These are phyloP conservation scores for Archips xylosteana DNA, from an alignment of 2,888 invertebrate species.

Conservation along the genomic window DNA sequence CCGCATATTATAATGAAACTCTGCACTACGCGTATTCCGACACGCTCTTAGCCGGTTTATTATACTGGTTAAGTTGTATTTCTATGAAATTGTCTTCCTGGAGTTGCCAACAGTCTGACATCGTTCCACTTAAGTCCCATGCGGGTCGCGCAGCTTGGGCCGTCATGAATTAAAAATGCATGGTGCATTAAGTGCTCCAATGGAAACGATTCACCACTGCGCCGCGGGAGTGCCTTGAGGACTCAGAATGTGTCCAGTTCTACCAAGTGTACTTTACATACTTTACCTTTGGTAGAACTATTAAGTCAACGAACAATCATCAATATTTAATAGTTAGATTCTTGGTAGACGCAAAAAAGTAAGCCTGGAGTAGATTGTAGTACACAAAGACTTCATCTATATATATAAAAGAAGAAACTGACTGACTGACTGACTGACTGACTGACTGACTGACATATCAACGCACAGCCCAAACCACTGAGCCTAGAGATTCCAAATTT, in stretches of 20 bases:
- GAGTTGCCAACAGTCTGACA: constrained; percentile 42
- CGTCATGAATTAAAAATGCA: constrained; percentile 83
- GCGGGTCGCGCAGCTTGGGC: constrained; percentile 58
- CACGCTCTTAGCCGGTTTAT: no score
- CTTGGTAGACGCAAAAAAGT: no score
- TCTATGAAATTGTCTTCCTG: not conserved
- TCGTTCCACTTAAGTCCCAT: constrained; percentile 61
- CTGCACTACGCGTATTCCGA: no score
- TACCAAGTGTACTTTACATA: constrained; percentile 28
- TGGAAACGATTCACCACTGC: constrained; percentile 51
- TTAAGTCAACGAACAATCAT: not conserved
- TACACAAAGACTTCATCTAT: no score
- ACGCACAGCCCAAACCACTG: no score
- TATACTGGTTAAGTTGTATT: not conserved
- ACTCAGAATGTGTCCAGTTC: constrained; percentile 13
- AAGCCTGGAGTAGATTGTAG: no score
- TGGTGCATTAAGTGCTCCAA: constrained; percentile 75
- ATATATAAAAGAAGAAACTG: no score
- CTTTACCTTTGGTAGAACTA: not conserved
- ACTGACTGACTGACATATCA: no score
- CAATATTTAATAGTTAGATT: no score
- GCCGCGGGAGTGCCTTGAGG: constrained; percentile 42
- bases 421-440: no score
- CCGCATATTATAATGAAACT: no score
- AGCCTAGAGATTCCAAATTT: no score